phyloP scores from a whole-genome alignment of 2,113 vertebrate genomes.

The Melanotaenia duboulayi region DNA sequence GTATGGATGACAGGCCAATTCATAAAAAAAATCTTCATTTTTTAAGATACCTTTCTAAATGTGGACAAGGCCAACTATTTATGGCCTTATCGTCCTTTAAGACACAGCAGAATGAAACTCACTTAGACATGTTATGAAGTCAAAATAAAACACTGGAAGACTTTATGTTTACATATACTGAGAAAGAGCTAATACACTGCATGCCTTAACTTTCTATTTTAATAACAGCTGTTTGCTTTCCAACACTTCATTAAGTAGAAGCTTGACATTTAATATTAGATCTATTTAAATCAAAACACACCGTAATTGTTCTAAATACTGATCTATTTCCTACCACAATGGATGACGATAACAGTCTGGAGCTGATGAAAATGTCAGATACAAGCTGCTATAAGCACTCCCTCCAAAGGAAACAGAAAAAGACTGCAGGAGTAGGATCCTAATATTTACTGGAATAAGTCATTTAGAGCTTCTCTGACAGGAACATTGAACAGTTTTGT shows the following conservation, averaged over 20 bases:
- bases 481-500: constrained; percentile 19
- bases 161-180: background rate
- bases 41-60: too few relatives aligned
- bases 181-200: background rate
- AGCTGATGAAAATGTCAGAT: background rate
- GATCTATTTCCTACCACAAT: background rate
- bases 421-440: background rate
- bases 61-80: too few relatives aligned
- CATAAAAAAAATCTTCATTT: too few relatives aligned
- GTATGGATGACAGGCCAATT: too few relatives aligned
- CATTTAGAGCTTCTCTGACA: background rate
- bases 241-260: background rate
- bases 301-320: background rate
- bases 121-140: too few relatives aligned
- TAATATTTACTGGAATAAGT: background rate
- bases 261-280: constrained; percentile 8
- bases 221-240: background rate
- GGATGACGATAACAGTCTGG: background rate
- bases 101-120: too few relatives aligned
- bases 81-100: too few relatives aligned
- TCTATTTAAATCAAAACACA: background rate
- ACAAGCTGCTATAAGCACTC: background rate
- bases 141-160: too few relatives aligned
- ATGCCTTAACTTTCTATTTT: background rate
- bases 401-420: background rate